Evolutionary conservation across 2,888 invertebrate species (phyloP).

Genomic region (Oxyscelio sp.): DNA sequence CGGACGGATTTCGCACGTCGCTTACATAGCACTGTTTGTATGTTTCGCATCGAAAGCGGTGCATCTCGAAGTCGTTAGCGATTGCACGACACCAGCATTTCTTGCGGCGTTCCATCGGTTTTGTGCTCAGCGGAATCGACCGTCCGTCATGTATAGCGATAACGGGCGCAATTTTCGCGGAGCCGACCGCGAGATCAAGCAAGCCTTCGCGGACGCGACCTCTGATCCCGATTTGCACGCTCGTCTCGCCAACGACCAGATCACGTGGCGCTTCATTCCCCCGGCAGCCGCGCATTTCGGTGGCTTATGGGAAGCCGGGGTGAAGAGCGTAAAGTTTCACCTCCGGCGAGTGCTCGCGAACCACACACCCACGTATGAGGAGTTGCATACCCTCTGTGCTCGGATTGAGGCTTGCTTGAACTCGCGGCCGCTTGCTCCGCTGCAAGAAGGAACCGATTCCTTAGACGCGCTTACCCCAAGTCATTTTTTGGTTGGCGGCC

Average conservation of each 20-base stretch:
- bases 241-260: neutral
- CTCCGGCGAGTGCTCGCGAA: neutral
- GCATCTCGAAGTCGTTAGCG: constrained; percentile 45
- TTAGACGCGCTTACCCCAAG: neutral
- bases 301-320: constrained; percentile 1
- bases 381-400: neutral
- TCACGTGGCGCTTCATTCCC: neutral
- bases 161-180: constrained; percentile 55
- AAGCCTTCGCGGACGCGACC: neutral
- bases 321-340: neutral
- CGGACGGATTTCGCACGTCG: constrained; percentile 19
- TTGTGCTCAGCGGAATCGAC: constrained; percentile 45
- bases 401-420: neutral
- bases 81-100: constrained; percentile 37
- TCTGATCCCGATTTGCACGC: neutral
- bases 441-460: neutral
- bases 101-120: constrained; percentile 57
- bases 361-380: neutral
- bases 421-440: neutral
- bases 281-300: neutral
- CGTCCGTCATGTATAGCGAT: constrained; percentile 29
- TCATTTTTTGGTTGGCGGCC: neutral
- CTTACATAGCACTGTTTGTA: constrained; percentile 51
- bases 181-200: neutral
- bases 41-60: constrained; percentile 39